phyloP scores from a whole-genome alignment of 1,140 invertebrate genomes.

The Rhynchophorus ferrugineus region DNA sequence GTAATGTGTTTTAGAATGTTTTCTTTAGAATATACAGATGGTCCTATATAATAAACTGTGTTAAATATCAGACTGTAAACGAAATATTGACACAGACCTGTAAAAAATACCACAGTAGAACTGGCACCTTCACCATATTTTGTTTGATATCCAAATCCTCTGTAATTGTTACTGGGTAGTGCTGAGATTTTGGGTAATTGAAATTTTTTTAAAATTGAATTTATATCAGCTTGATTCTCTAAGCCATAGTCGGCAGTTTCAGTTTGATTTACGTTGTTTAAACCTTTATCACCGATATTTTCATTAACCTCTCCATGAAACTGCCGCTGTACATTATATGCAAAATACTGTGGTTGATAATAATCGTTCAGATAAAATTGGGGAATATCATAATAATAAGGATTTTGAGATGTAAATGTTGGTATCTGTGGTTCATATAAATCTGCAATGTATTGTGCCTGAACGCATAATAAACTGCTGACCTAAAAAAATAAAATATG shows the following conservation, averaged over 20 bases:
- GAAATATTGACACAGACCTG: background rate
- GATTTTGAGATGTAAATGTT: no score
- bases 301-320: no score
- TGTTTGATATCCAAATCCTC: background rate
- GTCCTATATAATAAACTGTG: background rate
- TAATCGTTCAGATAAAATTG: background rate
- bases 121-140: constrained; percentile 1
- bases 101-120: constrained; percentile 3
- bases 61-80: background rate
- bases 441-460: no score
- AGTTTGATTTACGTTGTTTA: background rate
- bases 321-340: background rate
- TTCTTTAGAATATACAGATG: background rate
- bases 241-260: no score
- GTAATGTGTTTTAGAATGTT: background rate
- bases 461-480: no score
- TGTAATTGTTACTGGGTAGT: background rate
- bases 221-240: background rate
- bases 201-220: background rate
- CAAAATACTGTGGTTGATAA: background rate
- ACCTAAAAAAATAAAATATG: no score
- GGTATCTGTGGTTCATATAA: no score
- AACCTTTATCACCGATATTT: background rate
- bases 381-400: no score
- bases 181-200: background rate